These are phyloP conservation scores for Nyctalus aviator DNA, from an alignment of 2,797 vertebrate species.

Conservation along the genomic window DNA sequence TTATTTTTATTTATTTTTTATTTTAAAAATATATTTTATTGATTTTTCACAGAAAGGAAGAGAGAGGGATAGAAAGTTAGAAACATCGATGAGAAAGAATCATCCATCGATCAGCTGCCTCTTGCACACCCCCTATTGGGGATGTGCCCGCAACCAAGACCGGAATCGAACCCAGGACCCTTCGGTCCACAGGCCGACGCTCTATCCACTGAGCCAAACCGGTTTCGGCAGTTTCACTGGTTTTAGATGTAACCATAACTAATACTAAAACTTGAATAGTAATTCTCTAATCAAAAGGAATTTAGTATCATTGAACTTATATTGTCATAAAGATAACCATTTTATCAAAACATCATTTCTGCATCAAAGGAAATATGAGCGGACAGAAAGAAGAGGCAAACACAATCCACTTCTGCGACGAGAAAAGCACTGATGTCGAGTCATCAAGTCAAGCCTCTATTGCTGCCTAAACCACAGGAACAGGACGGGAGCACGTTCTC, in stretches of 20 bases:
- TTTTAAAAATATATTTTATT: too few relatives aligned
- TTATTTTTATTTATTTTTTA: too few relatives aligned
- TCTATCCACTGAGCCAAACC: too few relatives aligned
- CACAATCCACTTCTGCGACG: neutral
- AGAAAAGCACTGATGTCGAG: neutral
- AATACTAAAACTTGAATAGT: conserved; percentile 41
- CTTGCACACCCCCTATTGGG: too few relatives aligned
- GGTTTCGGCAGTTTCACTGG: neutral
- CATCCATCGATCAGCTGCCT: too few relatives aligned
- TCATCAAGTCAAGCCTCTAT: neutral
- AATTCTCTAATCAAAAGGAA: conserved; percentile 47
- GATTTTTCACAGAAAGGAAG: too few relatives aligned
- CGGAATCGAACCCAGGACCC: too few relatives aligned
- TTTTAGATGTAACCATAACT: conserved; percentile 35
- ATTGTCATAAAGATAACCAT: neutral
- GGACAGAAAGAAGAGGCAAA: neutral
- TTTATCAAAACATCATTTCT: neutral
- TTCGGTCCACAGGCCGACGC: too few relatives aligned
- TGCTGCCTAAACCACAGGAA: neutral
- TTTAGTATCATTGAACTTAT: conserved; percentile 35
- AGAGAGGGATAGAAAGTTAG: too few relatives aligned
- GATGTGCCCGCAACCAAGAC: too few relatives aligned
- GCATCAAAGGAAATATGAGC: conserved; percentile 15
- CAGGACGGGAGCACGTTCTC: neutral
- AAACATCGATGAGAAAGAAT: too few relatives aligned